These are phyloP conservation scores for Dissostichus mawsoni DNA, from an alignment of 2,113 vertebrate species.

Conservation along the genomic window DNA sequence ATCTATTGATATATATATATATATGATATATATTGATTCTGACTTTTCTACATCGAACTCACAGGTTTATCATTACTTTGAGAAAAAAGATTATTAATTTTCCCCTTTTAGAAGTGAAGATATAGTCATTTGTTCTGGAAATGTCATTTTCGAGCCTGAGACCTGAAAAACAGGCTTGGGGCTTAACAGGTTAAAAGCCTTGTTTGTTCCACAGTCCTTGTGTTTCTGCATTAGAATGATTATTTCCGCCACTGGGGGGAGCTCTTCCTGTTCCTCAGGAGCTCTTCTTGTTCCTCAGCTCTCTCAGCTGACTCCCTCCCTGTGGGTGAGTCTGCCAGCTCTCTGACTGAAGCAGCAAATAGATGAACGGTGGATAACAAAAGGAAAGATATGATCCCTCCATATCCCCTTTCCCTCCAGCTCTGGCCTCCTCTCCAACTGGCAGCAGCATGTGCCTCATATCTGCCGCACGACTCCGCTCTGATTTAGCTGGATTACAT, in stretches of 20 bases:
- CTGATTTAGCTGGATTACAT: conserved; percentile 56
- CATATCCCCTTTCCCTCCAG: conserved; percentile 49
- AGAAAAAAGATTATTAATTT: too few species aligned
- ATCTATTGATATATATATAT: too few species aligned
- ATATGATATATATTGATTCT: too few species aligned
- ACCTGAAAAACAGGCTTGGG: too few species aligned
- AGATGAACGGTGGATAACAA: conserved; percentile 66
- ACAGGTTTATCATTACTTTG: too few species aligned
- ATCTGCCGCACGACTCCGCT: conserved; percentile 44
- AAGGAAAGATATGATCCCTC: conserved; percentile 64
- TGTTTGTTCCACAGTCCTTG: background rate
- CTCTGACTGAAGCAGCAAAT: conserved; percentile 57
- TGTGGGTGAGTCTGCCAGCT: conserved; percentile 51
- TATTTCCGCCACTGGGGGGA: conserved; percentile 60
- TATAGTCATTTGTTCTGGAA: too few species aligned
- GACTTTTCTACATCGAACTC: too few species aligned
- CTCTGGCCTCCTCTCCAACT: conserved; percentile 53
- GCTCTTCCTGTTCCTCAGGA: conserved; percentile 61
- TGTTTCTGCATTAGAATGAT: background rate
- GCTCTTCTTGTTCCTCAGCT: background rate
- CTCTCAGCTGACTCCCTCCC: background rate
- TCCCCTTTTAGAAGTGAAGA: too few species aligned
- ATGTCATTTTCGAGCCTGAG: too few species aligned
- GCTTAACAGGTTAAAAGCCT: background rate
- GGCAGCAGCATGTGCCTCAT: conserved; percentile 60